Conservation (phyloP, 2,113 vertebrate species). For the Pelodiscus sinensis region DNA sequence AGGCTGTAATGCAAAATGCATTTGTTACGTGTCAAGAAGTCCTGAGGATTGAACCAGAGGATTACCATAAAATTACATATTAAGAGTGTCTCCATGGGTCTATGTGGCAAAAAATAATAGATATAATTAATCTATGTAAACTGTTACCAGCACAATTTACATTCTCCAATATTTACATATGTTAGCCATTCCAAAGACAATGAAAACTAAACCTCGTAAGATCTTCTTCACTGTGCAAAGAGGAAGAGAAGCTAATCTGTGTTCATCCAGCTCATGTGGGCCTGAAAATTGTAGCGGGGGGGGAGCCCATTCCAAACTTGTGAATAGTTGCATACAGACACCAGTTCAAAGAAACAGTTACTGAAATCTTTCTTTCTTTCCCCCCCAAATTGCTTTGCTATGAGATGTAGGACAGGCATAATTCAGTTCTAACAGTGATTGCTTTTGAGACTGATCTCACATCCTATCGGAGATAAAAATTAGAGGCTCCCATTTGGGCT, state of each 20-base stretch:
- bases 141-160: not conserved
- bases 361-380: not conserved
- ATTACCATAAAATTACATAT: not conserved
- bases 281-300: not conserved
- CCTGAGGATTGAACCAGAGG: not conserved
- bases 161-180: not conserved
- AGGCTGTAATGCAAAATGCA: not conserved
- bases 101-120: not conserved
- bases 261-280: not conserved
- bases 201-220: not conserved
- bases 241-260: accelerated
- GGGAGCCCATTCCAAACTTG: not conserved
- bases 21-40: not conserved
- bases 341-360: not conserved
- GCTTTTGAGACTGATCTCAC: accelerated
- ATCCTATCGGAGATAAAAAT: not conserved
- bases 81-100: not conserved
- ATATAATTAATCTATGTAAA: slow-evolving; percentile 1
- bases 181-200: not conserved
- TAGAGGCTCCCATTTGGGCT: not conserved
- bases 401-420: no score
- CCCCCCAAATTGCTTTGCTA: accelerated
- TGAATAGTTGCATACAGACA: not conserved
- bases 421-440: not conserved
- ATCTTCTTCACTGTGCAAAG: not conserved